A percentile compares a stretch with the other conserved stretches of the same genome.
phyloP scores from a whole-genome alignment of 2,888 invertebrate genomes.

The Punctoribates punctum region DNA sequence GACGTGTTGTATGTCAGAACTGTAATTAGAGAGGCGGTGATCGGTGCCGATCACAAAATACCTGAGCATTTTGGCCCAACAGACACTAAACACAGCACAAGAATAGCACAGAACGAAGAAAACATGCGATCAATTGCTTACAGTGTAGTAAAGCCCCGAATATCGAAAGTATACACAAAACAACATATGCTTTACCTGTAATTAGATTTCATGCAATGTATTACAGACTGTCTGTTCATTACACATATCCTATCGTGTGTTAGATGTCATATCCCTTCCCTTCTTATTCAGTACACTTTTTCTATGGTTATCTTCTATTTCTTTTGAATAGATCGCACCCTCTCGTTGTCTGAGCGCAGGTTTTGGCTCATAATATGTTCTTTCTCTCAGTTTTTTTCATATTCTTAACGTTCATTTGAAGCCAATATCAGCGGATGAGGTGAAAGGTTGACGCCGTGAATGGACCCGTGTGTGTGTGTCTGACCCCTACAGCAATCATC shows the following conservation, averaged over 20 bases:
- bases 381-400: background rate
- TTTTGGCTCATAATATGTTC: background rate
- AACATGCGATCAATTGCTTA: too few relatives aligned
- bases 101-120: too few relatives aligned
- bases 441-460: background rate
- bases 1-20: background rate
- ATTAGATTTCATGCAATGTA: conserved; percentile 2
- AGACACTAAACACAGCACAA: too few relatives aligned
- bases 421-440: background rate
- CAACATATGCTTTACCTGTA: conserved; percentile 13
- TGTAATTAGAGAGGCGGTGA: background rate
- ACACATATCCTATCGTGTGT: background rate
- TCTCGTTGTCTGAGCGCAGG: background rate
- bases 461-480: background rate
- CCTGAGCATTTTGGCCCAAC: too few relatives aligned
- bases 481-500: conserved; percentile 1
- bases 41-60: background rate
- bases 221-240: background rate
- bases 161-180: background rate
- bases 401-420: too few relatives aligned
- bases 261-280: background rate
- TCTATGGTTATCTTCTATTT: background rate
- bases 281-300: background rate
- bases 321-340: background rate
- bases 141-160: too few relatives aligned